A percentile compares a stretch with the other conserved stretches of the same genome.
Evolutionary conservation across 2,888 invertebrate genomes (phyloP).

Genomic region (Nymphalis polychloros): DNA sequence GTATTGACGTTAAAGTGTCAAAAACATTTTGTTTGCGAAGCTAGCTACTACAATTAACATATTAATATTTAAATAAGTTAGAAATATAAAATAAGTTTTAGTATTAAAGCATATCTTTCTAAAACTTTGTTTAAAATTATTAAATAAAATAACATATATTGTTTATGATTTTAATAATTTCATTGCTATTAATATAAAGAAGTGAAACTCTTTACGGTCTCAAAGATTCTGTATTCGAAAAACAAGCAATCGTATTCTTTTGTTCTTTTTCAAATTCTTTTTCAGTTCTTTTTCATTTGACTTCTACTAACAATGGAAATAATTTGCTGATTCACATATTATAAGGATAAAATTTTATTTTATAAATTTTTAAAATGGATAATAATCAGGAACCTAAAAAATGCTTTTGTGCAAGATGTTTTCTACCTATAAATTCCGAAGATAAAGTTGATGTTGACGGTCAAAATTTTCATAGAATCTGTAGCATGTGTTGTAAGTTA

Average conservation of each 20-base stretch:
- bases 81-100: too few species aligned
- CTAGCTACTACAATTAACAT: background rate
- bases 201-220: background rate
- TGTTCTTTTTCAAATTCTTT: conserved; percentile 49
- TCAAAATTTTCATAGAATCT: conserved; percentile 68
- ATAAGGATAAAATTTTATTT: conserved; percentile 9
- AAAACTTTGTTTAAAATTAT: too few species aligned
- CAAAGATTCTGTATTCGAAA: conserved; percentile 4
- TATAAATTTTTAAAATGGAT: conserved; percentile 52
- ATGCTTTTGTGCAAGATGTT: conserved; percentile 72
- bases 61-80: background rate
- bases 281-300: conserved; percentile 45
- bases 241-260: conserved; percentile 6
- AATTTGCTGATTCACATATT: conserved; percentile 54
- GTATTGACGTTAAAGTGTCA: conserved; percentile 15
- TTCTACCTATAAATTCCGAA: conserved; percentile 60
- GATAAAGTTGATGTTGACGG: conserved; percentile 69
- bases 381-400: conserved; percentile 63
- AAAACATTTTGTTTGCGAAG: conserved; percentile 4
- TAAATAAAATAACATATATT: too few species aligned
- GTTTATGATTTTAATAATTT: too few species aligned
- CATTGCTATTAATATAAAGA: too few species aligned
- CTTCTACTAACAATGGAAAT: conserved; percentile 55
- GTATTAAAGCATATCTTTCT: too few species aligned
- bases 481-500: conserved; percentile 73